Base-by-base conservation (phyloP, 23 tunicate genomes). In the Diplosoma virens region DNA sequence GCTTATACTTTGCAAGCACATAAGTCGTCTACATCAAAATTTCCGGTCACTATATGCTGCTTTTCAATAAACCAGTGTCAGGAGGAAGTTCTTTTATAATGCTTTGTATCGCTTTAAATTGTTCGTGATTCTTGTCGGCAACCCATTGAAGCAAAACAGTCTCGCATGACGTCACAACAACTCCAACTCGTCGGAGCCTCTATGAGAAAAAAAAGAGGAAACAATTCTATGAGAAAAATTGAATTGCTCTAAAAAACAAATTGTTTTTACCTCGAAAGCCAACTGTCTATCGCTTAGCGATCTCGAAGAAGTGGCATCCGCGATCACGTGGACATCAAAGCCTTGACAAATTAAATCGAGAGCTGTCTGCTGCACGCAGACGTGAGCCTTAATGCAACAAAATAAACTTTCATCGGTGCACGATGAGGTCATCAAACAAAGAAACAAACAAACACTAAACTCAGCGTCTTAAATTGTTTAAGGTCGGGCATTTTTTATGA, bases 361-460 rank as follows among this genome's bases (percentile, higher is more conserved):
- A 3, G 81, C 92, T 2, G 92, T 92, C 81, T 92, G 97, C 68
- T 92, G 97, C 16, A 92, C 81, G 61, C 97, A 92, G 2, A 92
- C 97, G 47, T 92, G 97, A 2, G 97, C 84, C 95, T 87, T 31
- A 4, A 45, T n/a, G n/a, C n/a, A n/a, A n/a, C n/a, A 26, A 37
- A 71, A 41, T 9, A 0, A 64, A n/a, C n/a, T n/a, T n/a, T n/a
- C n/a, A n/a, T n/a, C n/a, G n/a, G n/a, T n/a, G n/a, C n/a, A n/a
- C n/a, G n/a, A n/a, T n/a, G n/a, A n/a, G n/a, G n/a, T n/a, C n/a
- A n/a, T n/a, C n/a, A n/a, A n/a, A n/a, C n/a, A n/a, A n/a, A n/a
- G n/a, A n/a, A n/a, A n/a, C n/a, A n/a, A n/a, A n/a, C n/a, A n/a
- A n/a, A n/a, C n/a, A n/a, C n/a, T n/a, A n/a, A n/a, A n/a, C n/a